Evolutionary conservation across 1,140 invertebrate species (phyloP).

Genomic region (Leptinotarsa undecemlineata): DNA sequence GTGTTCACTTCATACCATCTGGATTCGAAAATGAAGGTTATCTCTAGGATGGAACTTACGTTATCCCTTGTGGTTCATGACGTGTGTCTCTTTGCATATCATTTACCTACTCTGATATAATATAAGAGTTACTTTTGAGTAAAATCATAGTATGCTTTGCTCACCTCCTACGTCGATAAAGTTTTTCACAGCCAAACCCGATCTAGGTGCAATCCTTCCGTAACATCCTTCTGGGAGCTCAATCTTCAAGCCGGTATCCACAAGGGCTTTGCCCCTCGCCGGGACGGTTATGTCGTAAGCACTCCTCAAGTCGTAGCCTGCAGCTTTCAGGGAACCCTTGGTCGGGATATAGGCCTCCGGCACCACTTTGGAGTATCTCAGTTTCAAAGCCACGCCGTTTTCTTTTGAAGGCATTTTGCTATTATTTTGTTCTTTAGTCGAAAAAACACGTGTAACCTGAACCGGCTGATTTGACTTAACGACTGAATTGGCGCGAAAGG

Average conservation of each 20-base stretch:
- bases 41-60: no score
- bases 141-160: background rate
- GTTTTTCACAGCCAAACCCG: constrained; percentile 92
- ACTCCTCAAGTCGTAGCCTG: constrained; percentile 90
- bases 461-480: background rate
- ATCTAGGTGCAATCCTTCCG: constrained; percentile 93
- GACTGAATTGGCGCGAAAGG: background rate
- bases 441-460: no score
- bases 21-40: no score
- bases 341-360: constrained; percentile 79
- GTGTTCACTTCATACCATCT: no score
- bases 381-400: constrained; percentile 39
- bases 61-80: no score
- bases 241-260: constrained; percentile 92
- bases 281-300: constrained; percentile 86
- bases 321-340: constrained; percentile 82
- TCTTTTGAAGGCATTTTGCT: constrained; percentile 27
- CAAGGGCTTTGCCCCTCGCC: constrained; percentile 79
- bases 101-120: no score
- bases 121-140: no score
- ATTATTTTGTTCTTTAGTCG: background rate
- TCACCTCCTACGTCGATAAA: constrained; percentile 93
- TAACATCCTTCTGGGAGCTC: constrained; percentile 87
- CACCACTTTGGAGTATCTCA: constrained; percentile 73
- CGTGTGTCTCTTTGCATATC: no score